Base-by-base conservation (phyloP, 2,113 vertebrate genomes). In the Neomonachus schauinslandi region DNA sequence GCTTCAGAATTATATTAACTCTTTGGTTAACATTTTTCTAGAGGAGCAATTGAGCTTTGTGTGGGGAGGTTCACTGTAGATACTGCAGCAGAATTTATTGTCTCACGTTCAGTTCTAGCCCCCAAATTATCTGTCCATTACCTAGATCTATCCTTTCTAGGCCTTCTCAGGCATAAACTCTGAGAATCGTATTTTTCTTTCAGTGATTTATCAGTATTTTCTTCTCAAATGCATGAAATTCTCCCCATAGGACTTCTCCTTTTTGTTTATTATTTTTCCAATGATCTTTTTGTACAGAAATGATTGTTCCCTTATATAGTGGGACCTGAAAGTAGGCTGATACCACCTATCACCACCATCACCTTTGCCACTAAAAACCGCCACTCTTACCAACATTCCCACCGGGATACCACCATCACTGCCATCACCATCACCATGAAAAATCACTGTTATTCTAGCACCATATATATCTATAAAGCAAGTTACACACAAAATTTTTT, bases 401-500 rank as follows among this genome's bases (percentile, higher is more conserved):
- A 28, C 0, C 15, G 36, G 5, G 0, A 21, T 18, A 18, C 2
- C 2, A 10, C 5, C 5, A 0, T 22, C 51, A 53, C 2, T 13
- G 19, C 24, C 88, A 71, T 46, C 69, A 49, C n/a, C 3, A 5
- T 22, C 33, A 9, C 7, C 9, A 2, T 33, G 28, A 42, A 9
- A 42, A 42, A 39, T 19, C 28, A 2, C 12, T 57, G 53, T 11
- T 49, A 5, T 39, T 11, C 21, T 72, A 24, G 3, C 0, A 59
- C 16, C 24, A 14, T 1, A 4, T n/a, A 2, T 1, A 69, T 2
- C 12, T 42, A 14, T 2, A n/a, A 39, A 87, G n/a, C 8, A 77
- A 63, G 36, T 74, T 42, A 80, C 13, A 69, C 33, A 33, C 5
- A 94, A 5, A 77, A 61, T 46, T 49, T 18, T 94, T 71, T 33